phyloP scores from a whole-genome alignment of 2,113 vertebrate genomes.

The Cochlearius cochlearius region DNA sequence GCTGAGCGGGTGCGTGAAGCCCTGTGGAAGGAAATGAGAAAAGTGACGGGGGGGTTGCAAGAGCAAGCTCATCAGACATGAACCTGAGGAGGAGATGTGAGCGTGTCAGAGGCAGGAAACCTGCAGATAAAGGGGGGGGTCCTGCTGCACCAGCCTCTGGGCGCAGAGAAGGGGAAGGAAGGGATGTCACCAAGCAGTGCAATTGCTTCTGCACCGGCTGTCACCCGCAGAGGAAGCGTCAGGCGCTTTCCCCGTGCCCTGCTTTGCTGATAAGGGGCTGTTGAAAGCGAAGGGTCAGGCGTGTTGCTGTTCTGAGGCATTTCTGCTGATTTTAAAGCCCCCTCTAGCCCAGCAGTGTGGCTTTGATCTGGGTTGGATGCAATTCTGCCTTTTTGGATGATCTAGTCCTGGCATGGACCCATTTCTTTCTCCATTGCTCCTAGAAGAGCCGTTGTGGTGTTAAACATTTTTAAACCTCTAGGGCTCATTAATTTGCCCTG shows the following conservation, averaged over 20 bases:
- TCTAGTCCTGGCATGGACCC: not conserved
- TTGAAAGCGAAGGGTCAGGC: not conserved
- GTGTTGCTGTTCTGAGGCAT: not conserved
- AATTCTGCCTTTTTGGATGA: not conserved
- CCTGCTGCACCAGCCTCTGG: not conserved
- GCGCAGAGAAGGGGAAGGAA: not conserved
- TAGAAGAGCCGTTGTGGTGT: not conserved
- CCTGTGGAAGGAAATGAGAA: not conserved
- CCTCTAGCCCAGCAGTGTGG: accelerated
- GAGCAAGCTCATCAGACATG: not conserved
- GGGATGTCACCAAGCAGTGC: not conserved
- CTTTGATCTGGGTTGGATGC: accelerated
- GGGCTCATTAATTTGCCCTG: not conserved
- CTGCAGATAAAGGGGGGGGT: not conserved
- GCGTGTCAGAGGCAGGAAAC: not conserved
- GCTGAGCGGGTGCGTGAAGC: not conserved
- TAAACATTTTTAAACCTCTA: not conserved
- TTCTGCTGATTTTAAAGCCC: not conserved
- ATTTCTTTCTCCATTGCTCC: not conserved
- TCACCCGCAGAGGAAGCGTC: not conserved
- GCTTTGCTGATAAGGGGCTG: not conserved
- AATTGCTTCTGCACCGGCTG: accelerated
- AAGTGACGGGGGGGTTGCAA: not conserved
- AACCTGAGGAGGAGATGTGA: not conserved
- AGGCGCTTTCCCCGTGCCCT: accelerated